Evolutionary conservation across 2,113 vertebrate genomes (phyloP).

Genomic region (Gymnarchus niloticus): DNA sequence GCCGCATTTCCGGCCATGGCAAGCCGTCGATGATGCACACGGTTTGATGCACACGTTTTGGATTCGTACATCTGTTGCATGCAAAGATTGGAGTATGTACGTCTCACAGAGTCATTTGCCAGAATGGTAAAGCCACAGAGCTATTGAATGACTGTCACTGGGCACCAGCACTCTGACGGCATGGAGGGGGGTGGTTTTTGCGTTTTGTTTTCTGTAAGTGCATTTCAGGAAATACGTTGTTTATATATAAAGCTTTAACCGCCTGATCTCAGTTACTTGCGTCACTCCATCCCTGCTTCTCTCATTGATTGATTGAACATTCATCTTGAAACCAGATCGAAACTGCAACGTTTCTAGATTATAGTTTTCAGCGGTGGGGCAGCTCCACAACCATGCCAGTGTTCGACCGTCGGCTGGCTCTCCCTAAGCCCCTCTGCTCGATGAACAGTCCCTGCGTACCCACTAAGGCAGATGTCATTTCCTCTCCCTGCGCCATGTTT

Average conservation of each 20-base stretch:
- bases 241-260: not conserved
- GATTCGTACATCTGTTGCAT: not conserved
- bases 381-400: not conserved
- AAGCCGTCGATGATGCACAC: not conserved
- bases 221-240: slow-evolving; percentile 16
- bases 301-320: not conserved
- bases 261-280: not conserved
- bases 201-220: not conserved
- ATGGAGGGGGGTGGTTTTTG: not conserved
- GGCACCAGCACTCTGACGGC: not conserved
- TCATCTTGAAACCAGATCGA: slow-evolving; percentile 12
- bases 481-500: not conserved
- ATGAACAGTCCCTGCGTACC: not conserved
- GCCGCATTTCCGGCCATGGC: not conserved
- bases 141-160: not conserved
- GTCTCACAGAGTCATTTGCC: not conserved
- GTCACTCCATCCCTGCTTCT: not conserved
- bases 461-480: not conserved
- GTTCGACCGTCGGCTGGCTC: not conserved
- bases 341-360: not conserved
- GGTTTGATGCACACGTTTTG: not conserved
- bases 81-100: not conserved
- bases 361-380: not conserved
- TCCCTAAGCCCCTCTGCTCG: not conserved
- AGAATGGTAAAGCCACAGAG: not conserved